A percentile compares a stretch with the other conserved stretches of the same genome.
Evolutionary conservation across 2,113 vertebrate species (phyloP).

Genomic region (Anhinga anhinga): DNA sequence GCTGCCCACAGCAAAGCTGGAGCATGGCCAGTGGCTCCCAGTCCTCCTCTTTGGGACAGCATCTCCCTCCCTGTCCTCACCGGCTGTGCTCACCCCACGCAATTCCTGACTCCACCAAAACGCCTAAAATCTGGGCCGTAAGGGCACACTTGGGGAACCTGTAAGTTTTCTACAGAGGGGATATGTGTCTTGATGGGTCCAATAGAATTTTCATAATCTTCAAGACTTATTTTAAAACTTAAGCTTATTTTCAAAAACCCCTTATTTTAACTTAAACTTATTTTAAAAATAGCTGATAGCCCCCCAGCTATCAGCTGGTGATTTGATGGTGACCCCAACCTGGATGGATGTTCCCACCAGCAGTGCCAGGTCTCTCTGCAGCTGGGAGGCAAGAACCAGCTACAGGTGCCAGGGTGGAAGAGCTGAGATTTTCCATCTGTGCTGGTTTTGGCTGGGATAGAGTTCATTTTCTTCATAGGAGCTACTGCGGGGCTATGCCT

Average conservation of each 20-base stretch:
- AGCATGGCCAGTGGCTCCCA: background rate
- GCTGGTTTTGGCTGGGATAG: background rate
- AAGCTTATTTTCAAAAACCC: background rate
- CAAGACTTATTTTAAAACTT: background rate
- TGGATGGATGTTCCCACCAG: background rate
- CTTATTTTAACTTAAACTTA: background rate
- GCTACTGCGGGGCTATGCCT: too few relatives aligned
- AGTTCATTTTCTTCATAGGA: background rate
- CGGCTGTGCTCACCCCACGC: background rate
- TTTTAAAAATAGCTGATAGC: background rate
- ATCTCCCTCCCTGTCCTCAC: background rate
- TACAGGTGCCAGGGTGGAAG: background rate
- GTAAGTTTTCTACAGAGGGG: background rate
- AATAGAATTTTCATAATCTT: background rate
- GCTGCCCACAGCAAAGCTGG: background rate
- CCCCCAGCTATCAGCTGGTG: background rate
- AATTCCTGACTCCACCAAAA: background rate
- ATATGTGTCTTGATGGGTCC: fast-evolving
- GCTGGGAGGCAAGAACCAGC: background rate
- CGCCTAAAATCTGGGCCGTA: background rate
- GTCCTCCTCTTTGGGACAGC: background rate
- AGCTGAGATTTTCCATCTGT: background rate
- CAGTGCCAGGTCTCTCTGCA: background rate
- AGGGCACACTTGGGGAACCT: background rate
- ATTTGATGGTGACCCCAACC: background rate